Conservation (phyloP, 2,113 vertebrate species). For the Orthonyx spaldingii region DNA sequence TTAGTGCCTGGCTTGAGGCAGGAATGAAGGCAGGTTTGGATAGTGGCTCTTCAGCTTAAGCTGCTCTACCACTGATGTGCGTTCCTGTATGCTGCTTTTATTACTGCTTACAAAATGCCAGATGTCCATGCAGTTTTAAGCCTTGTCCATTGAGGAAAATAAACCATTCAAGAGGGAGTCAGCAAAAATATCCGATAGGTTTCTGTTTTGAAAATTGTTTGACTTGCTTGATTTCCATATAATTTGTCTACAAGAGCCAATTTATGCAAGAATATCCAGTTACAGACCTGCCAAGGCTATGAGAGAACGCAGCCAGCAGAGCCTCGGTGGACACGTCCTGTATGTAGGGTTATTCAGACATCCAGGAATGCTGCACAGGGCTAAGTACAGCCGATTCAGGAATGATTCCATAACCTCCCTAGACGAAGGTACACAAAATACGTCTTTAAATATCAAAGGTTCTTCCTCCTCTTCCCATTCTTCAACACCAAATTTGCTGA, state of each 20-base stretch:
- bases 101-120: neutral
- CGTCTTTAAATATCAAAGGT: slow-evolving; percentile 66
- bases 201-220: slow-evolving; percentile 11
- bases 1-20: neutral
- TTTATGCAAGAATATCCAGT: slow-evolving; percentile 46
- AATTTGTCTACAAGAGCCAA: slow-evolving; percentile 8
- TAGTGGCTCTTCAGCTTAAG: neutral
- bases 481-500: slow-evolving; percentile 53
- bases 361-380: slow-evolving; percentile 89
- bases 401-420: slow-evolving; percentile 84
- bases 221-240: slow-evolving; percentile 10
- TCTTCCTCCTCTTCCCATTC: slow-evolving; percentile 65
- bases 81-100: neutral
- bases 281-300: slow-evolving; percentile 75
- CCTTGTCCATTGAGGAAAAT: neutral
- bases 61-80: neutral
- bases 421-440: slow-evolving; percentile 76
- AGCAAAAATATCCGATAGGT: neutral
- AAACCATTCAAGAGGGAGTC: neutral
- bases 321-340: slow-evolving; percentile 70
- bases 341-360: slow-evolving; percentile 74
- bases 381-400: slow-evolving; percentile 91
- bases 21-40: neutral
- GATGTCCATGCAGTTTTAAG: neutral
- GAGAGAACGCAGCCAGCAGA: slow-evolving; percentile 77